Evolutionary conservation across 2,888 invertebrate genomes (phyloP), one percentile per base, ranked within the genome.

Genomic region (Melieria omissa): DNA sequence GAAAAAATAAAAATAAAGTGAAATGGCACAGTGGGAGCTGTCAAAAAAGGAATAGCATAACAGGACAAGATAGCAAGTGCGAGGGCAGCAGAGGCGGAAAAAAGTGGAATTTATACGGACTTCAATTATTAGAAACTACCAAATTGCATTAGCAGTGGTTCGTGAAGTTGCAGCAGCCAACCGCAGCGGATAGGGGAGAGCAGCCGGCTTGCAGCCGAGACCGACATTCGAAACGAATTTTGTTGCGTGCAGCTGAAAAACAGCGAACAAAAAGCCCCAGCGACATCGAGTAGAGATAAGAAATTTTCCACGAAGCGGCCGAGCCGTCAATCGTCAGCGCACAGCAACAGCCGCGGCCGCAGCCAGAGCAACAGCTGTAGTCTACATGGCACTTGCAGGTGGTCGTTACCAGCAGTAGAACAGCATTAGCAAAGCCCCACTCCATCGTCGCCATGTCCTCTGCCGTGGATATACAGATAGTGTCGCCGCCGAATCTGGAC

Each of bases 401-500:
- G 49, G 49, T 60, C n/a, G 57, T 5, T n/a, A 7, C 4, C 42
- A 9, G 29, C 42, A 9, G 29, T 55, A n/a, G n/a, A 5, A 6
- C 61, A 8, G 4, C 14, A 61, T 61, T 14, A 41, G 61, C 14
- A 16, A 42, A 8, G n/a, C 46, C n/a, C 5, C 45, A 4, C 62
- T 16, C 62, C 46, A 62, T 45, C 6, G 14, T 16, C 42, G 44
- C 44, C 45, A 77, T 77, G 77, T 77, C 76, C 41, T 76, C 78
- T 9, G 78, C 91, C 81, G 89, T 91, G 73, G 90, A 91, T 83
- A 90, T 92, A 83, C 91, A 91, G 87, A 90, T 91, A 83, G 90
- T 89, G 73, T 92, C 91, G 88, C 89, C 89, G 81, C 89, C 91
- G 67, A 92, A 92, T 89, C 89, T 92, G 88, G 89, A 90, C 71